phyloP scores from a whole-genome alignment of 2,888 invertebrate genomes.

The Tenthredo mesomela region DNA sequence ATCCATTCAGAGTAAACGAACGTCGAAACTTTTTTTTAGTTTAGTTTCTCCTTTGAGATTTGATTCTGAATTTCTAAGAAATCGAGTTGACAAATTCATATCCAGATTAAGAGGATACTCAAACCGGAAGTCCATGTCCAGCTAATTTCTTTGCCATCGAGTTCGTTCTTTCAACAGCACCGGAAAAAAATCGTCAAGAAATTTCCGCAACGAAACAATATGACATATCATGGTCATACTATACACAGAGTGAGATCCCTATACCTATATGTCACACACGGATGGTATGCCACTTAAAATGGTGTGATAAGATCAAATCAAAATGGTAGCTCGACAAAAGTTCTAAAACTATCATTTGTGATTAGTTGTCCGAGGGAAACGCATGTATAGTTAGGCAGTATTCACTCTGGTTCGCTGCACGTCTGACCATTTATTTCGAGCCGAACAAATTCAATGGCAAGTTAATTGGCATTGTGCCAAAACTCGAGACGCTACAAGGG shows the following conservation, averaged over 20 bases:
- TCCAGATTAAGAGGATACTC: not conserved
- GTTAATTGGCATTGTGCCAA: conserved; percentile 49
- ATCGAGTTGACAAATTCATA: not conserved
- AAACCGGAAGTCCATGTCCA: not conserved
- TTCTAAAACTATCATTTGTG: not conserved
- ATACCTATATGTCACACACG: not conserved
- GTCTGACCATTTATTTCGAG: conserved; percentile 49
- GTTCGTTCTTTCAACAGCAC: not conserved
- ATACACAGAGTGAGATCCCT: not conserved
- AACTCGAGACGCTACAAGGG: not conserved
- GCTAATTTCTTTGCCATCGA: not conserved
- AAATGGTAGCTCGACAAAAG: conserved; percentile 1
- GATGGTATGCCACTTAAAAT: not conserved
- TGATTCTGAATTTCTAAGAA: not conserved
- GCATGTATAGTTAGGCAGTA: not conserved
- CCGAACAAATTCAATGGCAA: conserved; percentile 53
- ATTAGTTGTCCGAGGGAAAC: not conserved
- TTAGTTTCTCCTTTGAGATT: not conserved
- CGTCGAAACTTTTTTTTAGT: not conserved
- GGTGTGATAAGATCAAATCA: not conserved
- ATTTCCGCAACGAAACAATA: too few species aligned
- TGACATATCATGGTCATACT: too few species aligned
- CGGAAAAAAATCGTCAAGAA: not conserved
- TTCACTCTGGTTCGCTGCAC: conserved; percentile 13
- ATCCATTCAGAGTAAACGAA: not conserved